Evolutionary conservation across 2,797 vertebrate species (phyloP).

Genomic region (Anguilla megastoma): DNA sequence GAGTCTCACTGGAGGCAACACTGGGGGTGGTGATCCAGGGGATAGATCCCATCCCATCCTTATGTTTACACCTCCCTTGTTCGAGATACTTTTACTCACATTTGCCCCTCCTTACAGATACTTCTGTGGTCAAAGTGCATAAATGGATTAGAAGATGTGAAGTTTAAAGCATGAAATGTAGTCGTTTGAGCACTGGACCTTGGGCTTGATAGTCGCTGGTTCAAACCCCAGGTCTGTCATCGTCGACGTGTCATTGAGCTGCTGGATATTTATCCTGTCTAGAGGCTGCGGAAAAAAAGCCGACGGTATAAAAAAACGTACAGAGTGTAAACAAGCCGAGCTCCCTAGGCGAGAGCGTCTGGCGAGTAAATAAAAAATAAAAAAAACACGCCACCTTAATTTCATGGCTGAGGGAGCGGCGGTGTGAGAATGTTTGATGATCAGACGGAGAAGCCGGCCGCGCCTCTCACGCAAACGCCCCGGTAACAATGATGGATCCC

Average conservation of each 20-base stretch:
- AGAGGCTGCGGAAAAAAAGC: not conserved
- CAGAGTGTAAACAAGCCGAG: not conserved
- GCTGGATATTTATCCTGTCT: not conserved
- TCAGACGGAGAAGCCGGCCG: not conserved
- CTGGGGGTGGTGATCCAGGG: no score
- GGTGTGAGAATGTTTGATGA: not conserved
- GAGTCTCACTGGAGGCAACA: not conserved
- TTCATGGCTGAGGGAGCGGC: constrained; percentile 8
- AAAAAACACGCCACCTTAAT: not conserved
- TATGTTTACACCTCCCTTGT: not conserved
- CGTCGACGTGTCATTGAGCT: not conserved
- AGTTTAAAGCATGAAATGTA: not conserved
- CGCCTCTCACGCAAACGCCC: not conserved
- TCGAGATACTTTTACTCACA: not conserved
- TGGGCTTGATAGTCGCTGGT: not conserved
- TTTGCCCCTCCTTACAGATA: no score
- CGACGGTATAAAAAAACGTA: not conserved
- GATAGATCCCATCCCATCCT: not conserved
- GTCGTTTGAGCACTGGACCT: not conserved
- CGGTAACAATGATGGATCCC: constrained; percentile 7
- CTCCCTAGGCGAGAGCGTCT: not conserved
- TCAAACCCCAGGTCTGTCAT: not conserved
- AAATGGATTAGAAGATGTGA: not conserved
- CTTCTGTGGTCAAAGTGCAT: no score
- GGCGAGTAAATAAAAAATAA: constrained; percentile 10